Base-by-base conservation (phyloP, 2,113 vertebrate genomes). In the Oryzias woworae region DNA sequence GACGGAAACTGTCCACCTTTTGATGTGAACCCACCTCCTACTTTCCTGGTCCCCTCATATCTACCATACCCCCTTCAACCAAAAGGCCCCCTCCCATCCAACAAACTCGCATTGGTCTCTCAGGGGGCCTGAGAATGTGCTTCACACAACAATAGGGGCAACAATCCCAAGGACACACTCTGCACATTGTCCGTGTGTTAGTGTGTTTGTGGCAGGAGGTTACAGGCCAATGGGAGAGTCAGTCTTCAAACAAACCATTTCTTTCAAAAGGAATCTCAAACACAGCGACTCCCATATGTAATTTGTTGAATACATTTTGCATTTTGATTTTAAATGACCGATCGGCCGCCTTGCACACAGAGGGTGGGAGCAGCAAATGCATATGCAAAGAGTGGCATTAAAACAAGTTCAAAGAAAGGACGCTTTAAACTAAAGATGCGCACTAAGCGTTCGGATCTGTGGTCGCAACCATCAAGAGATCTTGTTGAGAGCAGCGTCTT, bases 1-100 rank as follows among this genome's bases (percentile, higher is more conserved):
- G 68, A 62, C 71, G 73, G 56, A 78, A 14, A 71, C 71, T 66
- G 84, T 74, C 47, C 47, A 81, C 84, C 86, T 88, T 89, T 89
- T 91, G 86, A 90, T 90, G 89, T 89, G 73, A 86, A 80, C 66
- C 79, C 65, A 68, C 68, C 75, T 69, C 67, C 63, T 67, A 77
- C 74, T 62, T 73, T 60, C 75, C 59, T 52, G 1, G 36, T 75
- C 69, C 60, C 51, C 73, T 71, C 52, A 77, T 79, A 82, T 70
- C 62, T 74, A 55, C 75, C 20, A 53, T 75, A 63, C 62, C 67
- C 73, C 82, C 66, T 80, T 69, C 79, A 79, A 51, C 69, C 26
- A 2, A 45, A 50, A 16, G 36, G 36, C 36, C 10, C 22, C 59
- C 20, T 56, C 56, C 18, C 5, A 22, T 50, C 69, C 58, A 53